Base-by-base conservation (phyloP, 2,888 invertebrate species). In the Polydrusus tereticollis region DNA sequence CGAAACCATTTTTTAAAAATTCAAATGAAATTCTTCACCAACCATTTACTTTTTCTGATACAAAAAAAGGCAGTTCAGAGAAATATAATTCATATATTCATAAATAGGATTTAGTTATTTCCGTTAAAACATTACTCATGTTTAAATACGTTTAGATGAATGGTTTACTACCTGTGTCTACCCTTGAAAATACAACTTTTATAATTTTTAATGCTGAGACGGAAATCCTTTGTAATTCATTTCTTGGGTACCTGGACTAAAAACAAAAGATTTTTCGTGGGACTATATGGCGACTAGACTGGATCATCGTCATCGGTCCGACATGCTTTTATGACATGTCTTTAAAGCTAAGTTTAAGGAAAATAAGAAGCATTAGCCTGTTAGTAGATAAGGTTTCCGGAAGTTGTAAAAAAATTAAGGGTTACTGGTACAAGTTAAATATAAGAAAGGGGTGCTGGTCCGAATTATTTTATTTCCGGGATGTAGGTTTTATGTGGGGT, bases 191-290 rank as follows among this genome's bases (percentile, higher is more conserved):
- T 10, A 23, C 14, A n/a, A 3, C 12, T 29, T 29, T 10, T 23
- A 47, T 47, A 23, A 47, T 45, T 52, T 14, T 52, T 14, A n/a
- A 55, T 33, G 29, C 10, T 29, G 18, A 29, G 52, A 10, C 52
- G 52, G 52, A 55, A 55, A 29, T 50, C 18, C 29, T 10, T 29
- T 29, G 12, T 29, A 29, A 14, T 29, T 29, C 21, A 23, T 18
- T n/a, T 47, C 45, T 47, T 47, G 20, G 52, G 16, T 29, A 29
- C 52, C 52, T 52, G 52, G 16, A 55, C 26, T 14, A 55, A 55
- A 47, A 29, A 29, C 52, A 55, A 55, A 55, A n/a, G 16, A 29
- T 14, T 7, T 55, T 29, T 55, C n/a, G 6, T 4, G 12, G 21
- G 4, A 12, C 21, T 10, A 21, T 21, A n/a, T 21, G 7, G 41